Percentiles rank a stretch among this genome's conserved stretches.
Evolutionary conservation across 2,888 invertebrate genomes (phyloP).

Genomic region (Pemphredon lugubris): DNA sequence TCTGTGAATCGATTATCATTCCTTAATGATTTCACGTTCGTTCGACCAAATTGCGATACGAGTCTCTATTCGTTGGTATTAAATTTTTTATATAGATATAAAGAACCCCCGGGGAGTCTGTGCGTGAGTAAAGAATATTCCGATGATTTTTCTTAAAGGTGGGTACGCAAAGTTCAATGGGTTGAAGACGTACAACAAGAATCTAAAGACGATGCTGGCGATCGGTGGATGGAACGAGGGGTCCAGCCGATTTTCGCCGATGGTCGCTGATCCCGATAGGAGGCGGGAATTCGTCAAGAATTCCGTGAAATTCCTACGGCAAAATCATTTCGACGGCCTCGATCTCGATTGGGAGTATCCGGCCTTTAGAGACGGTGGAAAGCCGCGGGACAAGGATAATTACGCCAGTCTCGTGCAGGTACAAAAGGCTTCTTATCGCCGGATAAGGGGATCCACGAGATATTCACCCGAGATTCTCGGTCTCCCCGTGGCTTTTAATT

Average conservation of each 20-base stretch:
- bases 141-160: too few species aligned
- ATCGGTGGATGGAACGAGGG: constrained; percentile 98
- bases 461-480: too few species aligned
- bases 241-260: constrained; percentile 92
- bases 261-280: constrained; percentile 90
- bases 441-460: not conserved
- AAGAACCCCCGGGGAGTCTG: too few species aligned
- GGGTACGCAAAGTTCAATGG: constrained; percentile 97
- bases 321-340: constrained; percentile 95
- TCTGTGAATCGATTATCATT: too few species aligned
- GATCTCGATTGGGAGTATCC: constrained; percentile 97
- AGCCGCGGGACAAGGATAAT: constrained; percentile 91
- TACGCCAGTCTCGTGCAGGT: constrained; percentile 93
- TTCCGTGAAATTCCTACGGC: constrained; percentile 91
- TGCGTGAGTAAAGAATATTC: too few species aligned
- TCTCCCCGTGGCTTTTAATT: too few species aligned
- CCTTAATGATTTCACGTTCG: constrained; percentile 1
- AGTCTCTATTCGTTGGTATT: too few species aligned
- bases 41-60: too few species aligned
- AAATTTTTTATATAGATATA: too few species aligned
- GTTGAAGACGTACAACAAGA: constrained; percentile 95
- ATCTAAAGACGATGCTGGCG: constrained; percentile 93
- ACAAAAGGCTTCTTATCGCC: constrained; percentile 44
- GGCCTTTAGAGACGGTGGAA: constrained; percentile 87
- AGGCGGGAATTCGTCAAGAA: constrained; percentile 92